Evolutionary conservation across 2,113 vertebrate species (phyloP).

Genomic region (Pogonocichla stellata): DNA sequence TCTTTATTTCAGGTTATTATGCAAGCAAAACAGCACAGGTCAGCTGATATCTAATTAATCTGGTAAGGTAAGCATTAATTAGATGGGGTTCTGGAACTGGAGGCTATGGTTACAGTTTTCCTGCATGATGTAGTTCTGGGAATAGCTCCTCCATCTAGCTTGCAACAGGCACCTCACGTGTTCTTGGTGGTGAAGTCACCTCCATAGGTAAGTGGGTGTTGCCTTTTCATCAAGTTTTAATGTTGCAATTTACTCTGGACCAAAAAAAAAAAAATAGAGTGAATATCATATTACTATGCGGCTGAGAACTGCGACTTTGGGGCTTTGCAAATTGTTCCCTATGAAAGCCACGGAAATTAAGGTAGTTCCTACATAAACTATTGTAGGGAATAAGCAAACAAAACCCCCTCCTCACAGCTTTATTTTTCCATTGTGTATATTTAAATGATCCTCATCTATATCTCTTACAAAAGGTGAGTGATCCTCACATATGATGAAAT

Average conservation of each 20-base stretch:
- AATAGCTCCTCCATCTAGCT: not conserved
- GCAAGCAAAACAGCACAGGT: not conserved
- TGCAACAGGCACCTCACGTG: not conserved
- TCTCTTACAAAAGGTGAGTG: not conserved
- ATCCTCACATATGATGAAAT: not conserved
- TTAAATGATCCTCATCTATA: not conserved
- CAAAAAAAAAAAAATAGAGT: not conserved
- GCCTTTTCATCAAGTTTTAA: not conserved
- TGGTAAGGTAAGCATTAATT: not conserved
- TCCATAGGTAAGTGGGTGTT: not conserved
- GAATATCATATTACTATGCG: not conserved
- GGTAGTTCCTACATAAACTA: not conserved
- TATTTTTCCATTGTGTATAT: not conserved
- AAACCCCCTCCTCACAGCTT: not conserved
- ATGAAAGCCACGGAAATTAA: not conserved
- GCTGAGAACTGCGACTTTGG: not conserved
- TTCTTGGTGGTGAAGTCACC: not conserved
- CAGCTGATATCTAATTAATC: not conserved
- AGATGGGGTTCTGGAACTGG: not conserved
- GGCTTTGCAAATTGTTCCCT: not conserved
- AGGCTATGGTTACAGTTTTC: not conserved
- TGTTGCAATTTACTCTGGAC: constrained; percentile 27
- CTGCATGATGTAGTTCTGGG: not conserved
- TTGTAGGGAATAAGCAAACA: not conserved
- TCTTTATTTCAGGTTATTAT: constrained; percentile 34